Conservation (phyloP, 2,888 invertebrate species). For the Trachelus troglodyta region DNA sequence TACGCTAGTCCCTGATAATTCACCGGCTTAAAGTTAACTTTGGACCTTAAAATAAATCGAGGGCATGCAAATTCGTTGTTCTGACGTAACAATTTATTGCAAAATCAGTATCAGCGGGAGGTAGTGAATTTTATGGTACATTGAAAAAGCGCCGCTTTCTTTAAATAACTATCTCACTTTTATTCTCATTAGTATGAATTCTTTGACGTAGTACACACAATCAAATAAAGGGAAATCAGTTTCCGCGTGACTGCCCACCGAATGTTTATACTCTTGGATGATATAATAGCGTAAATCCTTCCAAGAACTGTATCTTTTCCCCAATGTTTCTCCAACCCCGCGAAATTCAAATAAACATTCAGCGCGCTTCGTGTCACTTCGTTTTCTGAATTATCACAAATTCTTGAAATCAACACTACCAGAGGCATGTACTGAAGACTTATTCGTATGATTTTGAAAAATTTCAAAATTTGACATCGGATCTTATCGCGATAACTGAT, state of each 20-base stretch:
- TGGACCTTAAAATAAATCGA: background rate
- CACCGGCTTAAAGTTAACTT: background rate
- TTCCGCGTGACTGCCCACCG: background rate
- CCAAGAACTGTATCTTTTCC: background rate
- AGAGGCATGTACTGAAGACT: too few relatives aligned
- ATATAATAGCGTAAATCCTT: background rate
- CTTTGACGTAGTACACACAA: background rate
- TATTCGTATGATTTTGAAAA: too few relatives aligned
- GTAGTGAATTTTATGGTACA: background rate
- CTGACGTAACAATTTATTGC: background rate
- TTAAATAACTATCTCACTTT: background rate
- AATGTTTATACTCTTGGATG: background rate
- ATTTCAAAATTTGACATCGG: too few relatives aligned
- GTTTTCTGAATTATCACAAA: too few relatives aligned
- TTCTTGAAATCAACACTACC: too few relatives aligned
- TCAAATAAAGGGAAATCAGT: background rate
- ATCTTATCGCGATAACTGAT: too few relatives aligned
- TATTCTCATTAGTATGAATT: background rate
- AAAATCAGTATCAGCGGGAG: background rate
- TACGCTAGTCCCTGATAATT: constrained; percentile 3
- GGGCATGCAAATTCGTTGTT: background rate
- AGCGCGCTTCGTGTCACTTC: too few relatives aligned
- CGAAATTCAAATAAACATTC: too few relatives aligned
- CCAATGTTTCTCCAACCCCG: background rate
- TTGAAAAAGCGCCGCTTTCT: background rate